Evolutionary conservation across 2,888 invertebrate species (phyloP), one percentile per base, ranked within the genome.

Genomic region (Thereva nobilitata): DNA sequence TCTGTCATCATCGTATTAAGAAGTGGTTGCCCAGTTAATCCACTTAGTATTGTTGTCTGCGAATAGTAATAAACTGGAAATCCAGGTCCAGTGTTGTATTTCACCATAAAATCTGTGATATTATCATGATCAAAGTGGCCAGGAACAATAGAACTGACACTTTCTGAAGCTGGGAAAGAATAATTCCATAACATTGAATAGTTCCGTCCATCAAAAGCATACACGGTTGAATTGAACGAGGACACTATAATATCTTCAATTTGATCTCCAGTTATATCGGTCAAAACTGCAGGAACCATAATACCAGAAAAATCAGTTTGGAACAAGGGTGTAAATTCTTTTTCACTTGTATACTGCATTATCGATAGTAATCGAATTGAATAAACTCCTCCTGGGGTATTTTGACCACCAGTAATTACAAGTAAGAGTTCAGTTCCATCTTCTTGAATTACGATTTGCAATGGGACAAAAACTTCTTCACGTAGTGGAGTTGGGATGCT

Each of bases 51-150:
- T 2, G 79, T 79, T 2, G 81, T 80, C 69, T 88, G 83, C 4
- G 91, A 88, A 75, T 89, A 89, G 76, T 89, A 90, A 77, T 90
- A 90, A 0, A 88, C 82, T 0, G 90, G 89, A 78, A 86, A 90
- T 7, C 87, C 89, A 0, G 88, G 87, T 0, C 90, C 90, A 42
- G 85, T 78, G 70, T 79, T 80, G 52, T 80, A 90, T 72, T 90
- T 89, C 1, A 93, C 84, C 80, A 92, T 83, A 75, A 93, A 90
- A 78, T 93, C 93, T 0, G 91, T 90, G 5, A 89, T 79, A 71
- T 87, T 84, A 74, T 92, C 92, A 71, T 86, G 86, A 76, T 92
- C 89, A 74, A 88, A 93, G 78, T 87, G 91, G 0, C 90, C 92
- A 1, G 90, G 90, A 8, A 90, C 87, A 47, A 92, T 91, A 57